Conservation (phyloP, 2,888 invertebrate genomes). For the Troilus luridus region DNA sequence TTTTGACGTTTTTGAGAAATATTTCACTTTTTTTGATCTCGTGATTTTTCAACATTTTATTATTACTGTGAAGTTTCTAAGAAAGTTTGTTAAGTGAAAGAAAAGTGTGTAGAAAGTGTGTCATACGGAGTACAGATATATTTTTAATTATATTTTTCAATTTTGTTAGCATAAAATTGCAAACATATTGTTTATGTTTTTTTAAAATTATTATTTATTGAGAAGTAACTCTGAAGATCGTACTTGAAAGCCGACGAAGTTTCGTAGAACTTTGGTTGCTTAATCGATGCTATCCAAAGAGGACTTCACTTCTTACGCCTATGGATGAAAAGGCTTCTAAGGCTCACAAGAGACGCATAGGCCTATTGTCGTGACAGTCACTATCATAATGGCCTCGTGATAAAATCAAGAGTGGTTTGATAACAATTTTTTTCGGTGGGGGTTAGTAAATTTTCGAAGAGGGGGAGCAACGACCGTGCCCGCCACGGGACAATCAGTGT, state of each 20-base stretch:
- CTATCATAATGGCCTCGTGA: constrained; percentile 45
- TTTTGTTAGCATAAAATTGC: too few relatives aligned
- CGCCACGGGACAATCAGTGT: constrained; percentile 37
- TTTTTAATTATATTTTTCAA: too few relatives aligned
- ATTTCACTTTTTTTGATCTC: too few relatives aligned
- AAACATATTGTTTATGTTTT: neutral
- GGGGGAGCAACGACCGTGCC: constrained; percentile 7
- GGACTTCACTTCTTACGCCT: neutral
- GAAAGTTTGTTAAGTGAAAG: too few relatives aligned
- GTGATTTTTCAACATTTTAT: too few relatives aligned
- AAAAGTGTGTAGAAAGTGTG: too few relatives aligned
- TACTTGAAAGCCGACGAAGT: constrained; percentile 3
- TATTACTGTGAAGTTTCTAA: too few relatives aligned
- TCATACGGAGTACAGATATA: too few relatives aligned
- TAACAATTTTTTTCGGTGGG: constrained; percentile 34
- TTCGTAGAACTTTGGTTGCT: neutral
- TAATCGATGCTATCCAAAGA: constrained; percentile 52
- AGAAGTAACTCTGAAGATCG: neutral
- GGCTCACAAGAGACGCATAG: neutral
- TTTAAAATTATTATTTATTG: neutral
- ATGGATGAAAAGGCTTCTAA: neutral
- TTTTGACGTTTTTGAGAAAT: too few relatives aligned
- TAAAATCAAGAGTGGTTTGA: constrained; percentile 36
- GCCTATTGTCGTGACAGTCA: neutral
- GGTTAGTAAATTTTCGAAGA: constrained; percentile 35